A percentile compares a stretch with the other conserved stretches of the same genome.
These are phyloP conservation scores for Philopedon plagiatum DNA, from an alignment of 2,888 invertebrate species.

Conservation along the genomic window DNA sequence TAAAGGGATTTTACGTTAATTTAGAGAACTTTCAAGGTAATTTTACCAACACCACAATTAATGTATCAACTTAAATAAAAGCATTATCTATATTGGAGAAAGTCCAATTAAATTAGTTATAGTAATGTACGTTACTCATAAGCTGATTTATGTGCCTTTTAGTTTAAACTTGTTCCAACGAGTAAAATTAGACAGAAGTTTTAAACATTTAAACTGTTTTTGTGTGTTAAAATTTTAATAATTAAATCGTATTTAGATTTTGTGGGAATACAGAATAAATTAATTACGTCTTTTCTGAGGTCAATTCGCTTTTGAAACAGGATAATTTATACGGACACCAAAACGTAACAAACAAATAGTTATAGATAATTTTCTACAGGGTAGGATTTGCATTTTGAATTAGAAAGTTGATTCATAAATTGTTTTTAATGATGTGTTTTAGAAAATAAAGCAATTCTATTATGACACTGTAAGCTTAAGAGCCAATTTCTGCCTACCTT, in stretches of 20 bases:
- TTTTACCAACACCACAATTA: not conserved
- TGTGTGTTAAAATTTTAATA: conserved; percentile 22
- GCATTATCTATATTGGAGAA: conserved; percentile 22
- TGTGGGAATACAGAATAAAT: not conserved
- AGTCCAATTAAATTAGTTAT: conserved; percentile 32
- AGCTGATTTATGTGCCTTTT: conserved; percentile 35
- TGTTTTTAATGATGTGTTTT: too few species aligned
- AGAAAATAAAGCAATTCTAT: too few species aligned
- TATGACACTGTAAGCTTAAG: too few species aligned
- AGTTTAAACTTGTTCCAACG: conserved; percentile 25
- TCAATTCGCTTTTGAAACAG: not conserved
- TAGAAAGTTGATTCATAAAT: too few species aligned
- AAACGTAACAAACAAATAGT: too few species aligned
- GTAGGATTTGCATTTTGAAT: too few species aligned
- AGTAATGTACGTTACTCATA: conserved; percentile 22
- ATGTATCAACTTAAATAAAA: conserved; percentile 30
- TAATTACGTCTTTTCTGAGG: not conserved
- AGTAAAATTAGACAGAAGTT: conserved; percentile 26
- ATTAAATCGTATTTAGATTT: conserved; percentile 29
- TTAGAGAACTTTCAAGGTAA: conserved; percentile 3
- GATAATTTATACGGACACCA: too few species aligned
- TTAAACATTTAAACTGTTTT: conserved; percentile 7
- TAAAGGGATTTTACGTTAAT: not conserved
- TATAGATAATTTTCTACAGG: too few species aligned
- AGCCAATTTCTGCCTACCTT: too few species aligned